phyloP scores from a whole-genome alignment of 2,888 invertebrate genomes.

The Phyto melanocephala region DNA sequence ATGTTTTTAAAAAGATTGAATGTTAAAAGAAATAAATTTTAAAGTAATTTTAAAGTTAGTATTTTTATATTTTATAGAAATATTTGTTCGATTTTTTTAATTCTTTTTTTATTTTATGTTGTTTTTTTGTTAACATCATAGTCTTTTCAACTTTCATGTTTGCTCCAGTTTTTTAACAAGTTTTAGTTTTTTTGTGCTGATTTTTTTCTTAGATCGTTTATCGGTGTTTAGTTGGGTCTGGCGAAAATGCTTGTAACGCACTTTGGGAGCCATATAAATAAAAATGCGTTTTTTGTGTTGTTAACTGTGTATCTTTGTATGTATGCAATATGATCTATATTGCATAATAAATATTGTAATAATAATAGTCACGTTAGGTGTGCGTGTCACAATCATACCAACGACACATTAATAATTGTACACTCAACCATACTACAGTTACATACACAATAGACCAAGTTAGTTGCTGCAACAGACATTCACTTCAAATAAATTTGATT shows the following conservation, averaged over 20 bases:
- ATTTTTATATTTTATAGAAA: too few species aligned
- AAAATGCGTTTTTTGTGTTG: constrained; percentile 34
- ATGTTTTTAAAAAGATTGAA: neutral
- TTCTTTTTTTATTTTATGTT: neutral
- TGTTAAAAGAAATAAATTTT: neutral
- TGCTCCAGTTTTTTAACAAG: constrained; percentile 54
- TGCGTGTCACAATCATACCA: constrained; percentile 45
- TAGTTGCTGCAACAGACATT: constrained; percentile 35
- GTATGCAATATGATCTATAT: constrained; percentile 59
- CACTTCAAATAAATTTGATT: constrained; percentile 45
- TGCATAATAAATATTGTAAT: constrained; percentile 53
- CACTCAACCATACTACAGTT: neutral
- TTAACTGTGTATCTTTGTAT: neutral
- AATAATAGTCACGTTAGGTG: constrained; percentile 46
- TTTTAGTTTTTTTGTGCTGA: constrained; percentile 26
- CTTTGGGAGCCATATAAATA: neutral
- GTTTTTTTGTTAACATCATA: neutral
- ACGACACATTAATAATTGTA: constrained; percentile 23
- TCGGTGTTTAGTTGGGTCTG: constrained; percentile 22
- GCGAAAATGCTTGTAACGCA: constrained; percentile 44
- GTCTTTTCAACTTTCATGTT: constrained; percentile 58
- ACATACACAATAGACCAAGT: neutral
- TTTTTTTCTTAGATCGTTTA: constrained; percentile 13
- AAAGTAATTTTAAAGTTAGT: neutral
- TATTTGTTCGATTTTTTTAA: too few species aligned